Base-by-base conservation (phyloP, 2,888 invertebrate species). In the Pterostichus niger region DNA sequence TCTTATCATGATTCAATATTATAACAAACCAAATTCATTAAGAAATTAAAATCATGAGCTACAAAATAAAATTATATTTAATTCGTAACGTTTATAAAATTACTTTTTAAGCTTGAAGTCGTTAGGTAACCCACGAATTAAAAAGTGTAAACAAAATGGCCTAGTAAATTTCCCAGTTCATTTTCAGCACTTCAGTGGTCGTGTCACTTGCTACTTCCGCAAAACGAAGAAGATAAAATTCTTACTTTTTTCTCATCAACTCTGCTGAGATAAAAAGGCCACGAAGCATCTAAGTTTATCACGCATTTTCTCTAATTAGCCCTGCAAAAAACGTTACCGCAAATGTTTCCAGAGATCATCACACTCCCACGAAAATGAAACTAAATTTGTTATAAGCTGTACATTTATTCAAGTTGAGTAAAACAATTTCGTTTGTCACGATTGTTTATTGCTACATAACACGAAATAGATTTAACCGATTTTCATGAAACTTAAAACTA, bases 231-330 rank as follows among this genome's bases (percentile, higher is more conserved):
- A 35, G 64, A 64, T 64, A 35, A 64, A 64, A 64, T 64, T 64
- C 64, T 35, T 64, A 64, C 64, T 64, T 64, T 64, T 24, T 64
- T 64, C 64, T 49, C 49, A 49, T 49, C 49, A 49, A n/a, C 13
- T 49, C 64, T n/a, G 13, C 33, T 11, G 13, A 6, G 64, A 64
- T 64, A 64, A 64, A 64, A 64, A 64, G 64, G 6, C 64, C 35
- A 35, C 35, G 64, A 31, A 35, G 64, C 13, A 61, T 9, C 61
- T 61, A 64, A 64, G 68, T 71, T 71, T 71, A 71, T 71, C 68
- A 71, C 68, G 44, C 68, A 44, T 71, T 71, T 71, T 71, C 68
- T 17, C 68, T 71, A 71, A 71, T 71, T 71, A 71, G 44, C 40
- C 31, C 44, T 5, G 40, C 44, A 71, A 71, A 71, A 71, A 71